phyloP scores from a whole-genome alignment of 2,888 invertebrate species.

The Phorcus lineatus region DNA sequence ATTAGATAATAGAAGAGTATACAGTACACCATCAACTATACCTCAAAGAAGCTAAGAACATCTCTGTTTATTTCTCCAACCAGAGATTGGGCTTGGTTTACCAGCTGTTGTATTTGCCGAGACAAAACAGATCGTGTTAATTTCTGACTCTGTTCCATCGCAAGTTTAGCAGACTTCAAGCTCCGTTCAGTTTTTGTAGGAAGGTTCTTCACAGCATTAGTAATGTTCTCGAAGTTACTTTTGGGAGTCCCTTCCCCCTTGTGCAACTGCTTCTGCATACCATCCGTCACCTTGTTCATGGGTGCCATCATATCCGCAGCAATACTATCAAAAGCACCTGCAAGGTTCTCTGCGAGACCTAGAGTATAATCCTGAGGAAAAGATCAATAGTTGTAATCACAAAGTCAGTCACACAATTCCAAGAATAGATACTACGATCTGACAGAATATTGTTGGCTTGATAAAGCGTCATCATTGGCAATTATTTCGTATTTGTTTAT shows the following conservation, averaged over 20 bases:
- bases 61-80: conserved; percentile 35
- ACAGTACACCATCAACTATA: too few species aligned
- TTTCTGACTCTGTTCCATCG: neutral
- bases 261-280: neutral
- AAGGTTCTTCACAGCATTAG: conserved; percentile 24
- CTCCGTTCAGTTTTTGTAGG: conserved; percentile 13
- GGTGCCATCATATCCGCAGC: conserved; percentile 19
- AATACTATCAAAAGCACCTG: conserved; percentile 29
- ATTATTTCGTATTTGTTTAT: too few species aligned
- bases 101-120: conserved; percentile 25
- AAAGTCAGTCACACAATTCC: too few species aligned
- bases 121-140: conserved; percentile 28
- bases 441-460: too few species aligned
- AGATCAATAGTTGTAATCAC: too few species aligned
- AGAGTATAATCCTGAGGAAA: conserved; percentile 25
- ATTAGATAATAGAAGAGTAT: too few species aligned
- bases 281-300: conserved; percentile 27
- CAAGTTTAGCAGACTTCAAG: neutral
- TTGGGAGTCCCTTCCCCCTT: conserved; percentile 11
- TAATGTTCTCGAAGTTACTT: conserved; percentile 23
- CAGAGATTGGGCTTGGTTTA: conserved; percentile 28
- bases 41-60: conserved; percentile 34
- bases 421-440: too few species aligned
- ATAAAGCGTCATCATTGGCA: too few species aligned
- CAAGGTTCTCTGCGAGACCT: neutral